Base-by-base conservation (phyloP, 2,888 invertebrate genomes). In the Nymphalis polychloros region DNA sequence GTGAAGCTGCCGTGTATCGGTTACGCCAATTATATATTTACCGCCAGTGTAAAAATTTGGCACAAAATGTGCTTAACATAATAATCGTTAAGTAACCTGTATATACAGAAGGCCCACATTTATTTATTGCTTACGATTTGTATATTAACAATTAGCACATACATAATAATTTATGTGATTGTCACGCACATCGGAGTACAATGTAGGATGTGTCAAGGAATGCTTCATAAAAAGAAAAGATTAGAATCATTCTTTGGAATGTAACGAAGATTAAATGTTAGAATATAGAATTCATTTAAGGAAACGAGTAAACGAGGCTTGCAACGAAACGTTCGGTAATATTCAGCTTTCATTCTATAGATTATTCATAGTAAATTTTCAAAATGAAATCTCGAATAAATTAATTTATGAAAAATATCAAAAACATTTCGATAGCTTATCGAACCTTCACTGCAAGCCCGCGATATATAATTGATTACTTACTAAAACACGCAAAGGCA, bases 221-320 rank as follows among this genome's bases (percentile, higher is more conserved):
- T 91, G 91, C 82, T 85, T 84, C 78, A 78, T 71, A 71, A 73
- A 71, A 81, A 84, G 79, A 82, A 84, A 79, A 81, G 80, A 81
- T 81, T 83, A 78, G 83, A 84, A 84, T 83, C 83, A 85, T 87
- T 90, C 87, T 89, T 90, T 92, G 92, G 92, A 92, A 92, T 92
- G 91, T 92, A 82, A 85, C 82, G 91, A 92, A 91, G 90, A 79
- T 83, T 78, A 78, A 78, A 78, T 79, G 77, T 78, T 79, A 73
- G 71, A 64, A 74, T 73, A 76, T 70, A 73, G 63, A 71, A 70
- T 70, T 65, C 71, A 65, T 65, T 67, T 68, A 19, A 68, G 65
- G 64, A 69, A 71, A 66, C 62, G 77, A 72, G 31, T 16, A 31
- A 57, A 41, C 19, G 27, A 57, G 41, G 27, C 57, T 70, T 70